Percentiles rank a stretch among this genome's conserved stretches.
These are phyloP conservation scores for Perognathus longimembris DNA, from an alignment of 2,113 vertebrate genomes.

Conservation along the genomic window DNA sequence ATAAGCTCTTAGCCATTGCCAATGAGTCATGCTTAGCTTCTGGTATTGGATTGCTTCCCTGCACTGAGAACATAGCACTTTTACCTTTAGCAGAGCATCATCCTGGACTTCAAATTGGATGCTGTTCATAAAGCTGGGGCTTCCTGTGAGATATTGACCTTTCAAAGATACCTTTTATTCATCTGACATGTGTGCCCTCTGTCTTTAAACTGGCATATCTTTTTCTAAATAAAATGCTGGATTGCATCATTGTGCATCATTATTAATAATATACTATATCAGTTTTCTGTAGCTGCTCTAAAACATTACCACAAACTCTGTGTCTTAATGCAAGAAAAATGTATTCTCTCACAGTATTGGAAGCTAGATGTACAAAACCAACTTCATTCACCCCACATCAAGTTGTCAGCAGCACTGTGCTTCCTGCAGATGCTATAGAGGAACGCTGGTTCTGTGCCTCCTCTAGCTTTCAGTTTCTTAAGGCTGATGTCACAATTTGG, in stretches of 20 bases:
- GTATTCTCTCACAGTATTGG: background rate
- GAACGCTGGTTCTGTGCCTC: background rate
- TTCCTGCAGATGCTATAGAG: background rate
- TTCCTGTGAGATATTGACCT: background rate
- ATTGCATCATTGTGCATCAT: background rate
- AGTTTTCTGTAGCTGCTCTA: background rate
- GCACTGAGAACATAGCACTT: background rate
- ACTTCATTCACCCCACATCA: background rate
- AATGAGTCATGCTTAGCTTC: slow-evolving; percentile 65
- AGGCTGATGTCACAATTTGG: background rate
- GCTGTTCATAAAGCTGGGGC: background rate
- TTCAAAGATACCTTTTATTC: background rate
- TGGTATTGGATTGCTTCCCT: slow-evolving; percentile 22
- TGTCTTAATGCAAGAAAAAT: slow-evolving; percentile 16
- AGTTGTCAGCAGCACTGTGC: background rate
- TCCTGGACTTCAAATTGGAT: background rate
- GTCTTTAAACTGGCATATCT: background rate
- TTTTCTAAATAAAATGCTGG: slow-evolving; percentile 50
- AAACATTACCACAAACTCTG: background rate
- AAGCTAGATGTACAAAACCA: background rate
- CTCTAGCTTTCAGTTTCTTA: background rate
- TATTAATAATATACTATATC: background rate
- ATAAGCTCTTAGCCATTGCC: slow-evolving; percentile 28
- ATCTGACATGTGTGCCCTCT: background rate
- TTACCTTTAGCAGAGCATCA: slow-evolving; percentile 14